phyloP scores from a whole-genome alignment of 1,140 invertebrate genomes.

The Hyposmocoma kahamanoa region DNA sequence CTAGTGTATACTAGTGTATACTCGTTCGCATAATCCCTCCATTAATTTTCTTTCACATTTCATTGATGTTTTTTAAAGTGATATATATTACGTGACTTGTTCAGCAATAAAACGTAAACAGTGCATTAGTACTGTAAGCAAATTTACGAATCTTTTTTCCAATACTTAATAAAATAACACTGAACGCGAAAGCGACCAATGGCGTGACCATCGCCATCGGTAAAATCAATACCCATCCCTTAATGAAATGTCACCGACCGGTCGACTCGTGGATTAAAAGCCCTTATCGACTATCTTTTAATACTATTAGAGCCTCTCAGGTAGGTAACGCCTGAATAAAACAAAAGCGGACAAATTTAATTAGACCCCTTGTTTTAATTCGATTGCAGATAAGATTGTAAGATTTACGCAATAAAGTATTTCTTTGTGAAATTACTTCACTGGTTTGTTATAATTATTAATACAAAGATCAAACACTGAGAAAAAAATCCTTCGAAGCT shows the following conservation, averaged over 20 bases:
- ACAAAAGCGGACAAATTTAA: conserved; percentile 31
- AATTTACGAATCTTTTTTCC: not conserved
- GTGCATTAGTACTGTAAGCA: not conserved
- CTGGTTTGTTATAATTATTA: no score
- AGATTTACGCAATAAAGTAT: no score
- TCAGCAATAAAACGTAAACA: no score
- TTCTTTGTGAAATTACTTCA: not conserved
- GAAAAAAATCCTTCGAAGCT: no score
- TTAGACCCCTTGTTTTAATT: not conserved
- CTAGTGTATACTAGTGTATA: no score
- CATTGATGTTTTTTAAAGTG: no score
- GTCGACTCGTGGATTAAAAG: conserved; percentile 39
- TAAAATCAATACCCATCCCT: conserved; percentile 39
- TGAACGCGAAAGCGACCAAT: conserved; percentile 12
- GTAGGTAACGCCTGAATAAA: conserved; percentile 52
- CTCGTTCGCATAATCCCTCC: no score
- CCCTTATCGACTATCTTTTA: conserved; percentile 60
- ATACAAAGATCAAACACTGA: no score
- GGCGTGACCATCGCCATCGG: conserved; percentile 11
- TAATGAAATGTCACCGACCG: conserved; percentile 45
- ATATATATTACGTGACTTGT: no score
- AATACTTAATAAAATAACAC: not conserved
- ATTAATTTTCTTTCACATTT: no score
- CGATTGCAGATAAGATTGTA: not conserved
- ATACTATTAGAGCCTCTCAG: conserved; percentile 61